These are phyloP conservation scores for Pangasius djambal DNA, from an alignment of 2,797 vertebrate species.

Conservation along the genomic window DNA sequence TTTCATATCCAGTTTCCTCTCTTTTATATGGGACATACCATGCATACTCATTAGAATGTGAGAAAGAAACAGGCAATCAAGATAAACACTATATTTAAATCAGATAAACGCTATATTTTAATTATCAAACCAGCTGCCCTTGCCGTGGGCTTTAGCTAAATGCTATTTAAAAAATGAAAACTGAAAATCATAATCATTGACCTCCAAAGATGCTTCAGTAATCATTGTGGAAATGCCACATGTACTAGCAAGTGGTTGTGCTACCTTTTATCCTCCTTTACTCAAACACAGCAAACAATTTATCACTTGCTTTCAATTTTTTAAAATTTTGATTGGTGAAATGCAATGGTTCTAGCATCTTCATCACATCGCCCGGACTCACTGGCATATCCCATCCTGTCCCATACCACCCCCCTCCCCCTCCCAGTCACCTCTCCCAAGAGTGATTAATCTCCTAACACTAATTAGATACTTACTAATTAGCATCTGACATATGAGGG, in stretches of 20 bases:
- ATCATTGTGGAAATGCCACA: slow-evolving; percentile 4
- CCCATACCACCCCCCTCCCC: slow-evolving; percentile 67
- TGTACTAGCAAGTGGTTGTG: neutral
- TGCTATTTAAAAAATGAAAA: slow-evolving; percentile 18
- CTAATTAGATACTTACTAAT: slow-evolving; percentile 96
- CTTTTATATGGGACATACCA: neutral
- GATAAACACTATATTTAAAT: slow-evolving; percentile 2
- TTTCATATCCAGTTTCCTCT: slow-evolving; percentile 23
- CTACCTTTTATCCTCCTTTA: slow-evolving; percentile 28
- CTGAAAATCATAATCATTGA: slow-evolving; percentile 9
- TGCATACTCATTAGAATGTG: neutral
- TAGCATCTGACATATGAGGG: slow-evolving; percentile 89
- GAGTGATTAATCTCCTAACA: slow-evolving; percentile 92
- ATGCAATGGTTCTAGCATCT: slow-evolving; percentile 29
- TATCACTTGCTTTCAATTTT: neutral
- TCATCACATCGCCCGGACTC: slow-evolving; percentile 30
- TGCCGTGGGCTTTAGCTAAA: neutral
- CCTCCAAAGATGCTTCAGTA: neutral
- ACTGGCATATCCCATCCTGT: slow-evolving; percentile 59
- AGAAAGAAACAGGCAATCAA: neutral
- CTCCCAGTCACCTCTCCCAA: slow-evolving; percentile 73
- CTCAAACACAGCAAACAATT: slow-evolving; percentile 20
- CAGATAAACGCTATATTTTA: slow-evolving; percentile 4
- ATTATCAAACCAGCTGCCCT: slow-evolving; percentile 27
- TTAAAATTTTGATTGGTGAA: slow-evolving; percentile 24